A percentile compares a stretch with the other conserved stretches of the same genome.
These are phyloP conservation scores for Tapirus terrestris DNA, from an alignment of 2,113 vertebrate species.

Conservation along the genomic window DNA sequence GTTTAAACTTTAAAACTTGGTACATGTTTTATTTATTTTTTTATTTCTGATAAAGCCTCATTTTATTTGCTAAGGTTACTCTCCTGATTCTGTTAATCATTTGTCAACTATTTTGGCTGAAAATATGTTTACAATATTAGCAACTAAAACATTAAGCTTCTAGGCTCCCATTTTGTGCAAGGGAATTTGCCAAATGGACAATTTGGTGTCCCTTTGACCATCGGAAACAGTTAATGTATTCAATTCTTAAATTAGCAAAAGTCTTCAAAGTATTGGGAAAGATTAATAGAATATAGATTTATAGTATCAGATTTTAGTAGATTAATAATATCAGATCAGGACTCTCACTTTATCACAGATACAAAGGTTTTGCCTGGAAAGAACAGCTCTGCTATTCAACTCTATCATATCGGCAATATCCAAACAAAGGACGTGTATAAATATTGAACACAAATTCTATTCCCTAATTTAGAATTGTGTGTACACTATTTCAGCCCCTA, in stretches of 20 bases:
- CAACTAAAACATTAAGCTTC: neutral
- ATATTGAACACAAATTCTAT: neutral
- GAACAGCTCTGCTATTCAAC: neutral
- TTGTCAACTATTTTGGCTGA: conserved; percentile 52
- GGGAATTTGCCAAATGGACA: neutral
- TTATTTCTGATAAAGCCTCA: neutral
- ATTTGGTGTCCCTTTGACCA: neutral
- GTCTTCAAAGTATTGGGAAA: neutral
- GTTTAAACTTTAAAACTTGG: conserved; percentile 53
- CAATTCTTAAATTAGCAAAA: conserved; percentile 30
- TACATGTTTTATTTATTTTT: conserved; percentile 18
- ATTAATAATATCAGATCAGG: neutral
- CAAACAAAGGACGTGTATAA: neutral
- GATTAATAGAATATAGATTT: neutral
- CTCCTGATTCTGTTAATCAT: conserved; percentile 57
- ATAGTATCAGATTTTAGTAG: neutral
- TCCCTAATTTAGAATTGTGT: neutral
- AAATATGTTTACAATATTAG: conserved; percentile 24
- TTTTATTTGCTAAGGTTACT: conserved; percentile 45
- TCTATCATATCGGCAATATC: neutral
- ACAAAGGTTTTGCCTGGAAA: neutral
- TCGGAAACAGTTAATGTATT: conserved; percentile 30
- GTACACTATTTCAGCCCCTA: neutral
- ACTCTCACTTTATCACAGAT: neutral
- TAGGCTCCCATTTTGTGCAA: neutral